These are phyloP conservation scores for Phylloscopus whistleri DNA, from an alignment of 2,113 vertebrate genomes.

Conservation along the genomic window DNA sequence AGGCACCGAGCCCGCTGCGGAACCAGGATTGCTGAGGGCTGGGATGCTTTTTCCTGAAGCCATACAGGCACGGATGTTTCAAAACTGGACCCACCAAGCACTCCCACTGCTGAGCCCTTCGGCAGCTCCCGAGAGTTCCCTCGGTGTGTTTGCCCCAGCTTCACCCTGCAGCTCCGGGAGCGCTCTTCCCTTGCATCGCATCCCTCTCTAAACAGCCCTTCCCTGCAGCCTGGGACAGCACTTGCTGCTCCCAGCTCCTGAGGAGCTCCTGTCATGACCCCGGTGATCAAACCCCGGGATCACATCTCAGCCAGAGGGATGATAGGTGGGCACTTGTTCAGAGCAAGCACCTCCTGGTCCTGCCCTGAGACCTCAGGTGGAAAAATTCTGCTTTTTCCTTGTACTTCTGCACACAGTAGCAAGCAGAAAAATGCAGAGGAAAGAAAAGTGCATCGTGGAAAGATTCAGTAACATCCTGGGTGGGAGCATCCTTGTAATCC, in stretches of 20 bases:
- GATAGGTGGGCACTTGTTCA: not conserved
- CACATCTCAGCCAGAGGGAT: not conserved
- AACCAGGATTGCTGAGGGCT: not conserved
- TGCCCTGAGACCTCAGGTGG: not conserved
- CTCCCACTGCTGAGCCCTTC: not conserved
- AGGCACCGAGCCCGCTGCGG: not conserved
- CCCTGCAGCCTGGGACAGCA: not conserved
- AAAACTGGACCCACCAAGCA: fast-evolving
- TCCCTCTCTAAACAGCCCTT: not conserved
- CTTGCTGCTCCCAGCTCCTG: not conserved
- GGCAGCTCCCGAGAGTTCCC: not conserved
- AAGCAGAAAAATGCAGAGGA: not conserved
- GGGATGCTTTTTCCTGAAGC: not conserved
- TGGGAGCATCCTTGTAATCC: not conserved
- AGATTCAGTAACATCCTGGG: not conserved
- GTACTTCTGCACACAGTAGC: not conserved
- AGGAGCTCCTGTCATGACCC: not conserved
- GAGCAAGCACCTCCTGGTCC: not conserved
- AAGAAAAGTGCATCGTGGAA: not conserved
- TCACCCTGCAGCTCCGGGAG: not conserved
- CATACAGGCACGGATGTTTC: fast-evolving
- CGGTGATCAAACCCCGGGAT: not conserved
- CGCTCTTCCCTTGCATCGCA: not conserved
- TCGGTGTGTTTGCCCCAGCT: not conserved
- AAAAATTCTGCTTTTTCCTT: not conserved